Base-by-base conservation (phyloP, 2,113 vertebrate genomes). In the Caretta caretta region DNA sequence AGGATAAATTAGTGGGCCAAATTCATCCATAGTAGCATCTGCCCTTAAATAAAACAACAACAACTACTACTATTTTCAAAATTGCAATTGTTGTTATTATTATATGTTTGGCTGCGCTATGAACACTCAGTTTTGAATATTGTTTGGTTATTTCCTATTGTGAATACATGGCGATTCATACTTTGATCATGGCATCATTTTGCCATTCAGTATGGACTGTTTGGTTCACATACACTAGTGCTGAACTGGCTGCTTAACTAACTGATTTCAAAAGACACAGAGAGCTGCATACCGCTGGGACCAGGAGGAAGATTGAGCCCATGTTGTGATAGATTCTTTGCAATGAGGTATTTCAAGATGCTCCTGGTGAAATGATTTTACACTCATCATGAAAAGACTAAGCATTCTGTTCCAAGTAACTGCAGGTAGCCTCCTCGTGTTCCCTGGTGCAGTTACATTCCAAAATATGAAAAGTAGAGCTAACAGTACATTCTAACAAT, bases 351-450 rank as follows among this genome's bases (percentile, higher is more conserved):
- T 42, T 80, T 92, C 72, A 79, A 91, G 84, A 87, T 38, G 80
- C n/a, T 90, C 54, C 85, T 69, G 31, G 27, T 54, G 5, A 96
- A 75, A 57, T 65, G 50, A 80, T 57, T 91, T 87, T 92, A 79
- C 75, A 89, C 83, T 4, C 51, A 50, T 22, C 38, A 88, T 3
- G 20, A 54, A 56, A 88, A 82, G 88, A 53, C n/a, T 1, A 65
- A 3, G 1, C 20, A 8, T 10, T 90, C 57, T 83, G 49, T 17
- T 92, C 84, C 86, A 85, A 90, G 83, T 48, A 92, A 84, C 5
- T 75, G 75, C 59, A 89, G 31, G 22, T 29, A 87, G 72, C 35
- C 35, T 85, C 46, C 6, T 56, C 56, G 51, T 38, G n/a, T 57
- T 54, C 53, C 53, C 49, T 31, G 14, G 51, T 79, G 27, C 53